These are phyloP conservation scores for Euglossa dilemma DNA, from an alignment of 1,140 invertebrate species.

Conservation along the genomic window DNA sequence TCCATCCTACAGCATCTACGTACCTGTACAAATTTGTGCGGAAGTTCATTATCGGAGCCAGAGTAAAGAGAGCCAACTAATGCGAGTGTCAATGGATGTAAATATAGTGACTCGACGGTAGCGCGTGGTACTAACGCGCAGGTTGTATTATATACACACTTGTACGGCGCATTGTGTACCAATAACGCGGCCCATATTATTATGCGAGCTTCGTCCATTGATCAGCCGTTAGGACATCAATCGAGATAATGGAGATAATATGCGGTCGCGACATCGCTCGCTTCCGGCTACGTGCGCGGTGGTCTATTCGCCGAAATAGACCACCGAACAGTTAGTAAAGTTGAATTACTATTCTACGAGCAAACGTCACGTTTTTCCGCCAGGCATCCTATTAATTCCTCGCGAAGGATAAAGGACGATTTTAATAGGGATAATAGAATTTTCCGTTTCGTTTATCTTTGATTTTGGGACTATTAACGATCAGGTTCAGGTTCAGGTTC, in stretches of 20 bases:
- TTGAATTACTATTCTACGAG: background rate
- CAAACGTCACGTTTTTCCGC: no score
- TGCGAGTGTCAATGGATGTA: slow-evolving; percentile 20
- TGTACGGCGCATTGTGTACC: slow-evolving; percentile 23
- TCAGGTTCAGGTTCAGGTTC: no score
- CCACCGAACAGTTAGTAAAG: background rate
- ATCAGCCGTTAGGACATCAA: slow-evolving; percentile 52
- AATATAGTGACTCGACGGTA: slow-evolving; percentile 9
- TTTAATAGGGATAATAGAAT: no score
- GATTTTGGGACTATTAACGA: no score
- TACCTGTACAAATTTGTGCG: background rate
- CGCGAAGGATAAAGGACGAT: no score
- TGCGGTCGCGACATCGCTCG: background rate
- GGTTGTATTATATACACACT: slow-evolving; percentile 25
- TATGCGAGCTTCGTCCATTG: slow-evolving; percentile 38
- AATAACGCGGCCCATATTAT: slow-evolving; percentile 58
- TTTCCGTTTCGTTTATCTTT: no score
- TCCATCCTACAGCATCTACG: background rate
- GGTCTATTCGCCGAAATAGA: background rate
- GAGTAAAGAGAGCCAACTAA: slow-evolving; percentile 29
- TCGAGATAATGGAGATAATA: slow-evolving; percentile 60
- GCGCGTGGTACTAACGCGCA: background rate
- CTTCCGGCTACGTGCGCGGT: background rate
- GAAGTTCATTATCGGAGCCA: slow-evolving; percentile 12
- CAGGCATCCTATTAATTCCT: no score